phyloP scores from a whole-genome alignment of 2,888 invertebrate genomes.

The Nasonovia ribisnigri region DNA sequence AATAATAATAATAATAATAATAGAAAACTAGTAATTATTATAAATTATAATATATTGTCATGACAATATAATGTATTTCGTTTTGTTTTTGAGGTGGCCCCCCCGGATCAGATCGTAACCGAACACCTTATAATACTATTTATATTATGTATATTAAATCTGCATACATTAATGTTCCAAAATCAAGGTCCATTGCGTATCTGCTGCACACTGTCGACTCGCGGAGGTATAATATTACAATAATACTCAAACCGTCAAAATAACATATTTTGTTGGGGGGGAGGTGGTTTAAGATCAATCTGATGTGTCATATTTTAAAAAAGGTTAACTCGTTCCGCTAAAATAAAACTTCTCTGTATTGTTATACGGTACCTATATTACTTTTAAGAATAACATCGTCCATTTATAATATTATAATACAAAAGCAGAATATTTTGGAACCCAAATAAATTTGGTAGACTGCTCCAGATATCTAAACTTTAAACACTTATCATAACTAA shows the following conservation, averaged over 20 bases:
- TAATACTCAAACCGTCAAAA: not conserved
- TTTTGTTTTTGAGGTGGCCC: not conserved
- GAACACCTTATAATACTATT: not conserved
- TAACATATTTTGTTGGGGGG: not conserved
- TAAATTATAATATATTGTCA: not conserved
- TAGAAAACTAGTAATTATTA: not conserved
- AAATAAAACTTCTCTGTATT: not conserved
- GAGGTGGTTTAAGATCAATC: not conserved
- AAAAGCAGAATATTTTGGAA: too few relatives aligned
- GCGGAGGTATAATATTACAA: not conserved
- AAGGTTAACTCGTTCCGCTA: not conserved
- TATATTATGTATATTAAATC: not conserved
- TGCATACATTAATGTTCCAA: not conserved
- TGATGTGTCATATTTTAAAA: not conserved
- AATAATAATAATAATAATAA: not conserved
- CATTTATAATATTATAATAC: not conserved
- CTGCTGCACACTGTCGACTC: not conserved
- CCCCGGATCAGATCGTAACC: not conserved
- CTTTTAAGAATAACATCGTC: not conserved
- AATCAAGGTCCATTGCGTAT: conserved; percentile 16
- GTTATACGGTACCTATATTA: not conserved
- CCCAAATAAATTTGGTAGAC: not conserved
- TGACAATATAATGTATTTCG: not conserved
- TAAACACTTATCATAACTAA: not conserved
- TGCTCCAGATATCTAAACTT: not conserved